Base-by-base conservation (phyloP, 92 coral and sea anemone genomes). In the Pocillopora meandrina region DNA sequence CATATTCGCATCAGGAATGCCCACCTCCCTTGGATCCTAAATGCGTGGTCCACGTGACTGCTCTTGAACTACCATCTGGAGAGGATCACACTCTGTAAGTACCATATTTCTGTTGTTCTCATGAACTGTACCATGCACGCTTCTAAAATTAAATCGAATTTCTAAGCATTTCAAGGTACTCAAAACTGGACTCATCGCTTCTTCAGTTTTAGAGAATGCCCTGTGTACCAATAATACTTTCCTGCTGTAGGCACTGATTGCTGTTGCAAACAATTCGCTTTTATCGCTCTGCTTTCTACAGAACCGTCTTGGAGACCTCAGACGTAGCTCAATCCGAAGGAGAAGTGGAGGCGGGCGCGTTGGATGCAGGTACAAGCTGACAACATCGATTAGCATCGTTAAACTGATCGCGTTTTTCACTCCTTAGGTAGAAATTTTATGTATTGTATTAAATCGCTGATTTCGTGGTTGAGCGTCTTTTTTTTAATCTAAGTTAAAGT, bases 1-100 rank as follows among this genome's bases (percentile, higher is more conserved):
- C 65, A 6, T 35, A 35, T 62, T 73, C 17, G 36, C 70, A 9
- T 17, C 78, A 96, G 98, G 98, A 90, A 14, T 93, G 96, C 12
- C 95, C 93, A 1, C 88, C 89, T 67, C 89, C 90, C 56, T 79
- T 84, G 78, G 96, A 96, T 66, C 95, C 98, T 1, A 96, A 96
- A 81, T 96, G 96, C 60, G 77, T 96, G 75, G 92, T 96, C 9
- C 93, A 95, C 55, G 81, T 92, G 65, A 90, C 93, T 36, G 91
- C 90, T 1, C 91, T 96, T 78, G 89, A 90, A n/a, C 79, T 96
- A 15, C 95, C 95, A 3, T 89, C 70, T n/a, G 89, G 86, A 12
- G 95, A 89, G 20, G 96, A 96, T 71, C 94, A 92, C 73, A 88
- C 93, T 14, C 75, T 87, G 98, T 94, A 84, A 77, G 92, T 71